Conservation (phyloP, 2,113 vertebrate species). For the Promerops cafer region DNA sequence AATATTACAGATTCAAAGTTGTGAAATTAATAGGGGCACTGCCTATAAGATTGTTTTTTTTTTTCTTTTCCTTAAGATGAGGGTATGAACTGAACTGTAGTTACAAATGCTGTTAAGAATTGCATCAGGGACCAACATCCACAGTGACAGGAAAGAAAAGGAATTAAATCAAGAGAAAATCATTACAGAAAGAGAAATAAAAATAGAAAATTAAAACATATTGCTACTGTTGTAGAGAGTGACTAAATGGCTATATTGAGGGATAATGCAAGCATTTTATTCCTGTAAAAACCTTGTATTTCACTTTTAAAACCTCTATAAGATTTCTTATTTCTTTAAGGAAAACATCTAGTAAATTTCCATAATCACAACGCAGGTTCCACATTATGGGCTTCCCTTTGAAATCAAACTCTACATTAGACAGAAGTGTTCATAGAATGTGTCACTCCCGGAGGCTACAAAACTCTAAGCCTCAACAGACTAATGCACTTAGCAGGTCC, state of each 20-base stretch:
- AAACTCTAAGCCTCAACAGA: constrained; percentile 20
- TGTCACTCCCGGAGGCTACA: not conserved
- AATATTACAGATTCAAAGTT: not conserved
- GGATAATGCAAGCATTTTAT: not conserved
- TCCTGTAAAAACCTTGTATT: not conserved
- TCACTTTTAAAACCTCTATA: not conserved
- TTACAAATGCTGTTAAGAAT: not conserved
- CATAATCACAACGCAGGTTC: not conserved
- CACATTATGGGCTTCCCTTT: not conserved
- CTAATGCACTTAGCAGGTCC: not conserved
- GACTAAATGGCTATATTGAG: not conserved
- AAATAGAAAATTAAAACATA: not conserved
- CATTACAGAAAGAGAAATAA: not conserved
- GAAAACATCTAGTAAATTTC: not conserved
- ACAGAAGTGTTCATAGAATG: not conserved
- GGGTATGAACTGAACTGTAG: not conserved
- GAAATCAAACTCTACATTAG: not conserved
- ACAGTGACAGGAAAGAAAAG: not conserved
- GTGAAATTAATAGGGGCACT: not conserved
- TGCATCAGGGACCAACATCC: not conserved
- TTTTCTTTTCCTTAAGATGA: not conserved
- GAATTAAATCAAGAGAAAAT: not conserved
- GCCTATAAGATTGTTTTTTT: not conserved
- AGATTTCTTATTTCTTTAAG: not conserved
- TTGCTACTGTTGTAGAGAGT: not conserved